Percentiles rank a stretch among this genome's conserved stretches.
These are phyloP conservation scores for Drosophila subquinaria DNA, from an alignment of 2,888 invertebrate genomes.

Conservation along the genomic window DNA sequence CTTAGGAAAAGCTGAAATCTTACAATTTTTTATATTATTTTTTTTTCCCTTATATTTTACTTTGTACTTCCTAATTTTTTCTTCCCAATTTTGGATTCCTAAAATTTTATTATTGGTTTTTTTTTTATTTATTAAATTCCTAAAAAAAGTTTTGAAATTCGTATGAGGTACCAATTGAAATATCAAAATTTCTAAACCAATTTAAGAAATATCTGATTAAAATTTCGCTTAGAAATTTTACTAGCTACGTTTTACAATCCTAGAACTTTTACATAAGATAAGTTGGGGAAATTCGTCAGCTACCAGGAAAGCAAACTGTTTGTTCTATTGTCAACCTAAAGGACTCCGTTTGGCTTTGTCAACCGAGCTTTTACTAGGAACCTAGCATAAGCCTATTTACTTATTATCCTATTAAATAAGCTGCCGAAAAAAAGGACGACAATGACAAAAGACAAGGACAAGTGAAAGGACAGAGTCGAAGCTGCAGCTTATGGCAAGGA, in stretches of 20 bases:
- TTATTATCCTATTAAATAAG: constrained; percentile 76
- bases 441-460: not conserved
- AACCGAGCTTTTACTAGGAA: constrained; percentile 34
- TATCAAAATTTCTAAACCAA: too few species aligned
- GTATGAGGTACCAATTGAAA: too few species aligned
- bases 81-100: too few species aligned
- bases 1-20: too few species aligned
- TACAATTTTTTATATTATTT: too few species aligned
- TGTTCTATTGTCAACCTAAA: not conserved
- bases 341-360: constrained; percentile 26
- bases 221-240: too few species aligned
- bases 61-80: too few species aligned
- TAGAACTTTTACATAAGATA: not conserved
- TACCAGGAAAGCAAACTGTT: not conserved
- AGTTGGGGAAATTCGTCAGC: not conserved
- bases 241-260: not conserved
- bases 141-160: too few species aligned
- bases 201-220: too few species aligned
- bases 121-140: too few species aligned
- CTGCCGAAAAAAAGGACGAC: constrained; percentile 51
- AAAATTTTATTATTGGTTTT: too few species aligned
- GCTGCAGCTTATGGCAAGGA: constrained; percentile 28
- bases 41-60: too few species aligned
- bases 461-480: constrained; percentile 17
- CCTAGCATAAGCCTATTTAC: constrained; percentile 71